Evolutionary conservation across 2,113 vertebrate species (phyloP).

Genomic region (Amphilophus citrinellus): DNA sequence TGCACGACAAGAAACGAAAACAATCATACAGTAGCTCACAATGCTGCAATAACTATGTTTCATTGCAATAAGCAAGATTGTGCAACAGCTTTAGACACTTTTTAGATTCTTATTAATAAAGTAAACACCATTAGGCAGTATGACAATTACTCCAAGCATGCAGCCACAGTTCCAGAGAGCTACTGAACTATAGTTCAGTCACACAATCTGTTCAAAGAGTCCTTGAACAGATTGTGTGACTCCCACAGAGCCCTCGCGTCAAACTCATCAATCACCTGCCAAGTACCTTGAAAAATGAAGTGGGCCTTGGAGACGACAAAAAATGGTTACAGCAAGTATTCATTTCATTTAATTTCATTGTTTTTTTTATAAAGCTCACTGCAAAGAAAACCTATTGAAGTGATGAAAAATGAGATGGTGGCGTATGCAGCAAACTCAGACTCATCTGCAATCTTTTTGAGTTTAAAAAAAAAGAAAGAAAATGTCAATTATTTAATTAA

Average conservation of each 20-base stretch:
- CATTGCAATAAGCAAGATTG: background rate
- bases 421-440: background rate
- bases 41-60: too few relatives aligned
- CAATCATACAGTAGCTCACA: background rate
- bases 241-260: background rate
- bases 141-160: background rate
- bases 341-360: too few relatives aligned
- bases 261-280: background rate
- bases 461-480: background rate
- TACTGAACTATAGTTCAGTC: background rate
- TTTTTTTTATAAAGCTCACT: background rate
- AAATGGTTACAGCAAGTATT: background rate
- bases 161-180: background rate
- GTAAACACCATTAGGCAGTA: background rate
- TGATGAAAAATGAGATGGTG: background rate
- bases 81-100: background rate
- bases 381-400: background rate
- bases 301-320: background rate
- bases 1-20: background rate
- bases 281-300: background rate
- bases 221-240: background rate
- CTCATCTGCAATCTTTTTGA: background rate
- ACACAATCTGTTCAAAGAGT: too few relatives aligned
- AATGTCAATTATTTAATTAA: background rate
- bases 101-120: background rate